Evolutionary conservation across 2,888 invertebrate genomes (phyloP).

Genomic region (Cylindroiulus punctatus): DNA sequence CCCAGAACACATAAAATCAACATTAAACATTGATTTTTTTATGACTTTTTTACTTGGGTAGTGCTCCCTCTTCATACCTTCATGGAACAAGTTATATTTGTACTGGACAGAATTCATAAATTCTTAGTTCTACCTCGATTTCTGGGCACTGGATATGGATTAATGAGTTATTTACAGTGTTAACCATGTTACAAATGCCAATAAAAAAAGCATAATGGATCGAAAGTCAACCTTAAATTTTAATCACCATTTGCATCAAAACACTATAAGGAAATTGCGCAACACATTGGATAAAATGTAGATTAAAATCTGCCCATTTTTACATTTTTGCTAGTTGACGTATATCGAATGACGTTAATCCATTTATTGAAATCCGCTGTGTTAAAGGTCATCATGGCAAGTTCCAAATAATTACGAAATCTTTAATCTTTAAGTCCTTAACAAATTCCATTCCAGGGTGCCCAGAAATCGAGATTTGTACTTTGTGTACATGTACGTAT

Average conservation of each 20-base stretch:
- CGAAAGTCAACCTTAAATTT: too few relatives aligned
- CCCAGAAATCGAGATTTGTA: not conserved
- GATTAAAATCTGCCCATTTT: too few relatives aligned
- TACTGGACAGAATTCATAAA: not conserved
- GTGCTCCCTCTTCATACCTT: not conserved
- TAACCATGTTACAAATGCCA: not conserved
- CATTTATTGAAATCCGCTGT: not conserved
- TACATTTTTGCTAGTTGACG: not conserved
- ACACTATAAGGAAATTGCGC: too few relatives aligned
- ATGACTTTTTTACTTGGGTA: not conserved
- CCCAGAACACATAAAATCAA: constrained; percentile 4
- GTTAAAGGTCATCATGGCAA: not conserved
- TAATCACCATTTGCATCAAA: too few relatives aligned
- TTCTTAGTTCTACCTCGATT: not conserved
- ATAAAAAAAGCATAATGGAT: not conserved
- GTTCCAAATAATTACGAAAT: too few relatives aligned
- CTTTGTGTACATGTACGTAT: not conserved
- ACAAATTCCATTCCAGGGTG: not conserved
- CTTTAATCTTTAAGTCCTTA: too few relatives aligned
- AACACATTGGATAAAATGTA: too few relatives aligned
- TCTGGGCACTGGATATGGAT: not conserved
- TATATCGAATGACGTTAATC: too few relatives aligned
- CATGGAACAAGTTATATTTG: not conserved
- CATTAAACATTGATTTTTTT: constrained; percentile 37
- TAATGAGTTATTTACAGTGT: not conserved